Evolutionary conservation across 30 jellyfish, hydroid and myxozoan species (phyloP).

Genomic region (Turritopsis rubra): DNA sequence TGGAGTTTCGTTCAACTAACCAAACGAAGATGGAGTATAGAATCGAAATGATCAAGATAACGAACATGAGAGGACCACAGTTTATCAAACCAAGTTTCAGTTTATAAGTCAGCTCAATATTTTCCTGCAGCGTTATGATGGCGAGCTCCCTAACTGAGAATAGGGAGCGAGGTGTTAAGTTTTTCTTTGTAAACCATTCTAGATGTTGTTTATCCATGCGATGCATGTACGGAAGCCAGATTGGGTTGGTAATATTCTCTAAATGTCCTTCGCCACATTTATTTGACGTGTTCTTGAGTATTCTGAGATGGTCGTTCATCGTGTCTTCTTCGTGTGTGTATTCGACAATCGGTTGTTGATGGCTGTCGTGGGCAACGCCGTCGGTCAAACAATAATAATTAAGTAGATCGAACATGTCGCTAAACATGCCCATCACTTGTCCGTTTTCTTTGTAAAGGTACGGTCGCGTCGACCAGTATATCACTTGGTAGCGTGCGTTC

Average conservation of each 20-base stretch:
- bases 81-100: background rate
- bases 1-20: constrained; percentile 7
- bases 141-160: constrained; percentile 4
- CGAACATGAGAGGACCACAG: background rate
- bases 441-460: background rate
- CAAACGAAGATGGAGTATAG: background rate
- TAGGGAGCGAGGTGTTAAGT: background rate
- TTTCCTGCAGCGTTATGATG: background rate
- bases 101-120: background rate
- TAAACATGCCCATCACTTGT: background rate
- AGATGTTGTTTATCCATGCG: background rate
- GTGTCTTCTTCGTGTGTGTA: background rate
- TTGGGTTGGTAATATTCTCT: background rate
- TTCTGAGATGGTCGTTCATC: background rate
- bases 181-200: background rate
- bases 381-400: background rate
- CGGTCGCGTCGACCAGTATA: background rate
- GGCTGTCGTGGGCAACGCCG: background rate
- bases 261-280: constrained; percentile 2
- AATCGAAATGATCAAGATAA: background rate
- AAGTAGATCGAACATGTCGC: background rate
- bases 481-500: background rate
- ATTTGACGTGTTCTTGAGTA: background rate
- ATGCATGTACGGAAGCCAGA: constrained; percentile 17
- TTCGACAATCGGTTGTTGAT: background rate